Conservation (phyloP, 1,140 invertebrate species). For the Eriocheir sinensis region DNA sequence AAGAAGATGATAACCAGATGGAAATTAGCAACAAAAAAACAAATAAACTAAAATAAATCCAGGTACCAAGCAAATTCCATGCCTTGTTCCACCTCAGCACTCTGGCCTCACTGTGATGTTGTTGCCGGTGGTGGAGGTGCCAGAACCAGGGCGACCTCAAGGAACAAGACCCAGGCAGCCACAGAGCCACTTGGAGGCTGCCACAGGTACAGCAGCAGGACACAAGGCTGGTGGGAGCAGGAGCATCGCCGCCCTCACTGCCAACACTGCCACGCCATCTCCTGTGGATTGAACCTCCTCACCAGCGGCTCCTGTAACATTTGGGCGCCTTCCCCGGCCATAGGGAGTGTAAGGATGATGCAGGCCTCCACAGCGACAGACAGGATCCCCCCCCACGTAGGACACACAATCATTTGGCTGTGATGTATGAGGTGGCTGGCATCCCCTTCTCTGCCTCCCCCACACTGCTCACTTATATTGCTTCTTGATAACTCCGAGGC, state of each 20-base stretch:
- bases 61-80: background rate
- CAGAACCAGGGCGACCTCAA: background rate
- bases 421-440: background rate
- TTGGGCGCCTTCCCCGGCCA: background rate
- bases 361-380: conserved; percentile 1
- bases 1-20: too few relatives aligned
- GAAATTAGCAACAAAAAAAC: too few relatives aligned
- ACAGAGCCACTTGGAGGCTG: background rate
- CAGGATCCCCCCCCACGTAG: background rate
- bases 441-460: background rate
- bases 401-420: background rate
- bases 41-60: too few relatives aligned
- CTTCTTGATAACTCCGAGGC: background rate
- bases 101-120: background rate
- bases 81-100: background rate
- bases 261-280: conserved; percentile 26
- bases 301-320: background rate
- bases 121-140: background rate
- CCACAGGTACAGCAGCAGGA: background rate
- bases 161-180: background rate
- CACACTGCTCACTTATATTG: background rate
- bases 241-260: background rate
- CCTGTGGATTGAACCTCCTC: background rate
- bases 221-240: background rate
- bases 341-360: background rate